Evolutionary conservation across 1,140 invertebrate genomes (phyloP).

Genomic region (Nasonia giraulti): DNA sequence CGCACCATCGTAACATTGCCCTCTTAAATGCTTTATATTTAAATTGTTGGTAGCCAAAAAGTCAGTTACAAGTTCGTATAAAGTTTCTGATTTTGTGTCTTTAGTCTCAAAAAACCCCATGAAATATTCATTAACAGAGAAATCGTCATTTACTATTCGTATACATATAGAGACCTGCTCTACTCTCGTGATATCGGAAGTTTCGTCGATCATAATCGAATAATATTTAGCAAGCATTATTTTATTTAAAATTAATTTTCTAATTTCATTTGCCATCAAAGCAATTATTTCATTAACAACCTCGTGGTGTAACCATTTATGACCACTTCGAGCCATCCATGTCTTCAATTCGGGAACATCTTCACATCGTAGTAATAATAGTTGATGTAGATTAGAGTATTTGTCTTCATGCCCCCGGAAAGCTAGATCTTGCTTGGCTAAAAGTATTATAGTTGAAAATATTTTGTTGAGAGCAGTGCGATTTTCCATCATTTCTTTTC

Average conservation of each 20-base stretch:
- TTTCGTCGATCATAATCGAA: conserved; percentile 44
- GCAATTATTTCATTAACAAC: conserved; percentile 51
- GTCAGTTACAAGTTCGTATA: no score
- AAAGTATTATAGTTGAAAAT: no score
- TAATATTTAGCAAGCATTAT: conserved; percentile 49
- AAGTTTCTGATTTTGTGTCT: no score
- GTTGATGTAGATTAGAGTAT: conserved; percentile 45
- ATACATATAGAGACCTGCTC: no score
- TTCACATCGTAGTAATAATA: conserved; percentile 5
- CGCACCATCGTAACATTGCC: no score
- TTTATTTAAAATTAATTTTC: conserved; percentile 42
- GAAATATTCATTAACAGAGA: no score
- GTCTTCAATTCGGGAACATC: conserved; percentile 48
- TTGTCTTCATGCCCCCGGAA: conserved; percentile 45
- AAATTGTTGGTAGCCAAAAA: no score
- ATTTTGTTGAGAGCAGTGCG: conserved; percentile 44
- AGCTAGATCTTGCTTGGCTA: conserved; percentile 49
- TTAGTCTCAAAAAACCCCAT: no score
- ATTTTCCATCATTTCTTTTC: conserved; percentile 48
- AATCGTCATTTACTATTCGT: no score
- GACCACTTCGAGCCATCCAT: no score
- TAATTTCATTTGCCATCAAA: conserved; percentile 49
- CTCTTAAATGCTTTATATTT: no score
- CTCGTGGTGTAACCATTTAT: conserved; percentile 51
- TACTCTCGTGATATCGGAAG: no score